Conservation (phyloP, 2,797 vertebrate genomes). For the Microctenopoma lineatum region DNA sequence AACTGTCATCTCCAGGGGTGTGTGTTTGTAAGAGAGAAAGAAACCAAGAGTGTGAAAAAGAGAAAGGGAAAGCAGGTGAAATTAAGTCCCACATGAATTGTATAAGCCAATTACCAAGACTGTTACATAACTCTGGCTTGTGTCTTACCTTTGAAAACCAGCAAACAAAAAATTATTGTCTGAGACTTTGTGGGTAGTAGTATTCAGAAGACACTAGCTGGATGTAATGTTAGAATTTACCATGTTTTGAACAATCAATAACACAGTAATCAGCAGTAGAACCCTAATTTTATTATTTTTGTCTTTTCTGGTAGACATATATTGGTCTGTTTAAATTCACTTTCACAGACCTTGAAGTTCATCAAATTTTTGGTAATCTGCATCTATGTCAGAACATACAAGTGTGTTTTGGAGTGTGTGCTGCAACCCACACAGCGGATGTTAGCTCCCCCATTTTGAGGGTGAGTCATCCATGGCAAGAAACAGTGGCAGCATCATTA, state of each 20-base stretch:
- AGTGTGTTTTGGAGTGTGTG: slow-evolving; percentile 22
- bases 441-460: slow-evolving; percentile 77
- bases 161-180: slow-evolving; percentile 34
- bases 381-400: slow-evolving; percentile 26
- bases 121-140: slow-evolving; percentile 51
- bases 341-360: slow-evolving; percentile 8
- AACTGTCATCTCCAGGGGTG: slow-evolving; percentile 60
- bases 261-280: slow-evolving; percentile 6
- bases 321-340: background rate
- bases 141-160: slow-evolving; percentile 48
- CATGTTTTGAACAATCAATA: slow-evolving; percentile 10
- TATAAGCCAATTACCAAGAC: slow-evolving; percentile 62
- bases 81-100: slow-evolving; percentile 57
- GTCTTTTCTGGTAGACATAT: background rate
- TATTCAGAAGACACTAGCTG: slow-evolving; percentile 14
- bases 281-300: background rate
- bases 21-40: slow-evolving; percentile 27
- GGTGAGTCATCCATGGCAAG: slow-evolving; percentile 81
- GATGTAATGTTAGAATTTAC: slow-evolving; percentile 3
- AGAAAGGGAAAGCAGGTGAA: slow-evolving; percentile 51
- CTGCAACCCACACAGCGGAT: slow-evolving; percentile 71
- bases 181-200: slow-evolving; percentile 2
- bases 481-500: slow-evolving; percentile 83
- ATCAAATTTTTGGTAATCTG: slow-evolving; percentile 36
- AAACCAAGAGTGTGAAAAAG: slow-evolving; percentile 1